These are phyloP conservation scores for Atta colombica DNA, from an alignment of 1,140 invertebrate genomes.

Conservation along the genomic window DNA sequence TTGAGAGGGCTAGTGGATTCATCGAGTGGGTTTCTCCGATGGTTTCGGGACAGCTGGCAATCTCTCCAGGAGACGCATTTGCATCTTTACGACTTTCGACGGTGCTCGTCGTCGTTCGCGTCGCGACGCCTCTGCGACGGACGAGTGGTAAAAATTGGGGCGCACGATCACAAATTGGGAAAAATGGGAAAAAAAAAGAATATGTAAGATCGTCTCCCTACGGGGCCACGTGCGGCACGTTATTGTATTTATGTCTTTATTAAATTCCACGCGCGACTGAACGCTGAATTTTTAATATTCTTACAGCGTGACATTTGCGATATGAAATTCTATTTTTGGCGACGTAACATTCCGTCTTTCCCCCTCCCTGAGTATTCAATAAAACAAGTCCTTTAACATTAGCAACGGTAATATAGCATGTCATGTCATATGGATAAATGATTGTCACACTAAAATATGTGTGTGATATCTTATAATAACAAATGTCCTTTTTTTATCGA, in stretches of 20 bases:
- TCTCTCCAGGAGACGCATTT: conserved; percentile 73
- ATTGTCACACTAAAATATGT: not conserved
- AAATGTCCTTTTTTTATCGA: not conserved
- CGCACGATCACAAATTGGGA: conserved; percentile 29
- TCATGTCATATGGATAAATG: not conserved
- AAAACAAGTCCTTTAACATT: conserved; percentile 1
- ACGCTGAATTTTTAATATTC: conserved; percentile 17
- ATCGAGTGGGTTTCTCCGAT: conserved; percentile 45
- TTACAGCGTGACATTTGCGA: conserved; percentile 35
- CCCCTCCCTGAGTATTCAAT: not conserved
- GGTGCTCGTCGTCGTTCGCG: conserved; percentile 3
- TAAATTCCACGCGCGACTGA: conserved; percentile 39
- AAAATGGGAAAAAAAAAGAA: not conserved
- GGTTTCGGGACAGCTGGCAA: conserved; percentile 67
- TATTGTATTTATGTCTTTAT: conserved; percentile 60
- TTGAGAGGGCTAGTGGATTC: conserved; percentile 28
- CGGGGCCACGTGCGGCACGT: not conserved
- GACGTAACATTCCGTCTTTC: not conserved
- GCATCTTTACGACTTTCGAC: conserved; percentile 76
- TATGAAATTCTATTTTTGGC: conserved; percentile 40
- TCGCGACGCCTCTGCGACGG: not conserved
- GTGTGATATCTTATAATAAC: not conserved
- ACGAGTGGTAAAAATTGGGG: conserved; percentile 51
- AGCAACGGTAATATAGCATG: not conserved
- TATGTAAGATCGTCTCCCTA: not conserved